Conservation (phyloP, 2,113 vertebrate genomes). For the Corynorhinus townsendii region DNA sequence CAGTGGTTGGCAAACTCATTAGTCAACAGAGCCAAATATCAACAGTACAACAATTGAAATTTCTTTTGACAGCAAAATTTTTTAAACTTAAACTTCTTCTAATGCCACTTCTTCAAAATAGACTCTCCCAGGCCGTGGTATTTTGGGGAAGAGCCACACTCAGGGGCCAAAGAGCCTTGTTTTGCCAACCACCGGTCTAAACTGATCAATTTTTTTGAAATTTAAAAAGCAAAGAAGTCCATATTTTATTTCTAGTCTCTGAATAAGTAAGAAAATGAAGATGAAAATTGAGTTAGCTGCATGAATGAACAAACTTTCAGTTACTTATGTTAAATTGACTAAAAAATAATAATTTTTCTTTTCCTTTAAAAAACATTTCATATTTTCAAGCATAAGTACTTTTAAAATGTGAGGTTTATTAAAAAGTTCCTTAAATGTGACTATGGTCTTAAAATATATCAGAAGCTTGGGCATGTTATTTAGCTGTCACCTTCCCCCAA, state of each 20-base stretch:
- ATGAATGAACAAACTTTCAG: constrained; percentile 52
- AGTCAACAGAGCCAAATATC: too few relatives aligned
- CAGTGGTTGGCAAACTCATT: too few relatives aligned
- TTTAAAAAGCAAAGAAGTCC: constrained; percentile 46
- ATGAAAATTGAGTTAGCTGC: constrained; percentile 63
- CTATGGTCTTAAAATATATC: constrained; percentile 3
- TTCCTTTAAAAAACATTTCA: constrained; percentile 57
- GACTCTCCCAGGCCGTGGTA: too few relatives aligned
- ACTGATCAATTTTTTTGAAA: constrained; percentile 41
- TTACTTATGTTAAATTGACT: constrained; percentile 62
- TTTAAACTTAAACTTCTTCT: too few relatives aligned
- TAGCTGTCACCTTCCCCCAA: not conserved
- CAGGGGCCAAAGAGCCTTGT: too few relatives aligned
- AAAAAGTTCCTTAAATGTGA: constrained; percentile 46
- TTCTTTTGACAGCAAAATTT: too few relatives aligned
- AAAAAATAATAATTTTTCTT: constrained; percentile 67
- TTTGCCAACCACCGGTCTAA: not conserved
- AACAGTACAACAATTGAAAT: too few relatives aligned
- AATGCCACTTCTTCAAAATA: too few relatives aligned
- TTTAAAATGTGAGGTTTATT: not conserved
- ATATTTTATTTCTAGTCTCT: constrained; percentile 54
- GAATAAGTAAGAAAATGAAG: constrained; percentile 55
- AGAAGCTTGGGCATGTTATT: not conserved
- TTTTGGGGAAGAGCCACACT: too few relatives aligned
- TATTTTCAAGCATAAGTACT: constrained; percentile 59